Base-by-base conservation (phyloP, 2,113 vertebrate species). In the Sporophila hypoxantha region DNA sequence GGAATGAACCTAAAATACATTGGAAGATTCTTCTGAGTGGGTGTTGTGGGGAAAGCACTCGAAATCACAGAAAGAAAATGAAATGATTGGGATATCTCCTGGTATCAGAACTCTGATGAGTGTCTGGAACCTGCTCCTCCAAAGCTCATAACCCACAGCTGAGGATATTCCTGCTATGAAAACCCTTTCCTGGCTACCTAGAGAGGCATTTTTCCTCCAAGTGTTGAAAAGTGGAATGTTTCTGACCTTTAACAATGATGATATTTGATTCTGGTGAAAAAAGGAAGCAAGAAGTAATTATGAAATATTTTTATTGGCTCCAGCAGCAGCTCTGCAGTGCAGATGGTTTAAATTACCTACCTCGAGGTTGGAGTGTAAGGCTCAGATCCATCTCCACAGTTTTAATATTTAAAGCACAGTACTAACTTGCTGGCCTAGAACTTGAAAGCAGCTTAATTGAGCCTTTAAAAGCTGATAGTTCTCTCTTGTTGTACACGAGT, bases 221-320 rank as follows among this genome's bases (percentile, higher is more conserved):
- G 52, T 88, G 81, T 56, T 95, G 93, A 82, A 89, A 95, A 95
- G 69, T 52, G 66, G 75, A 17, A 9, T 80, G 85, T 87, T 95
- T 85, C 93, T 94, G 93, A 94, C 85, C 94, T 85, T 94, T 85
- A 93, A 94, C 92, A 95, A 76, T 53, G 87, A 36, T 77, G 91
- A 68, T 79, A 82, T 93, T 95, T 94, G 94, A 88, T 78, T 76
- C 83, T 92, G 90, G 69, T 17, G 71, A 92, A 93, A 95, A 95
- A 95, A 91, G 91, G 92, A 95, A 95, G 91, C 88, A 85, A 94
- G 89, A 89, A 94, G 91, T 93, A 89, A 93, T 94, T 78, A 86
- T 90, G 90, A 88, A 83, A 83, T 91, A 69, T 91, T 93, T 93
- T 86, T 76, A 87, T 92, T 94, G 91, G 93, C 92, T 95, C 85